Conservation (phyloP, 1,140 invertebrate species). For the Anoplophora glabripennis region DNA sequence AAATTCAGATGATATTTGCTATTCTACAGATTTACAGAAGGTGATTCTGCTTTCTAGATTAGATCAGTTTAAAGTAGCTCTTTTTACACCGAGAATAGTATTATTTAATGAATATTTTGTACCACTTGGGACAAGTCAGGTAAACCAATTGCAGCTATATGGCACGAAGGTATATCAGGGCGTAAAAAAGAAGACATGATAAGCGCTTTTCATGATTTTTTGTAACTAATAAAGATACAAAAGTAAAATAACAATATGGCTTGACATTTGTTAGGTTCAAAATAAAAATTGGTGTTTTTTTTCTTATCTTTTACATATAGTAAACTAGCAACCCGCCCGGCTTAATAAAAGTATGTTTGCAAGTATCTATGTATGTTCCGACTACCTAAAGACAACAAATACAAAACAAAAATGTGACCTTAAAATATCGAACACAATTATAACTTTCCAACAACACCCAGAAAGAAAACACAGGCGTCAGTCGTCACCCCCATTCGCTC, state of each 20-base stretch:
- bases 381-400: too few relatives aligned
- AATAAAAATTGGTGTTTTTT: slow-evolving; percentile 43
- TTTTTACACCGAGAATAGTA: slow-evolving; percentile 16
- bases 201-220: slow-evolving; percentile 30
- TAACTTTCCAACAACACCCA: too few relatives aligned
- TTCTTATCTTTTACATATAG: slow-evolving; percentile 26
- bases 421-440: too few relatives aligned
- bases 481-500: too few relatives aligned
- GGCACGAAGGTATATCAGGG: slow-evolving; percentile 33
- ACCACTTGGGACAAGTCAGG: slow-evolving; percentile 6
- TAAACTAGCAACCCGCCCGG: too few relatives aligned
- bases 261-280: slow-evolving; percentile 34
- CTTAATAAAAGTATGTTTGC: too few relatives aligned
- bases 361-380: too few relatives aligned
- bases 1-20: too few relatives aligned
- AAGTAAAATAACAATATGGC: slow-evolving; percentile 22
- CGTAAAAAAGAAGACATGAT: slow-evolving; percentile 38
- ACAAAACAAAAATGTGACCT: too few relatives aligned
- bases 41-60: slow-evolving; percentile 4
- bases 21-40: slow-evolving; percentile 7
- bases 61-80: not conserved
- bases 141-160: slow-evolving; percentile 27
- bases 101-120: slow-evolving; percentile 16
- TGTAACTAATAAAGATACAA: slow-evolving; percentile 4
- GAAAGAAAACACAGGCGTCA: too few relatives aligned